Evolutionary conservation across 2,797 vertebrate species (phyloP), one percentile per base, ranked within the genome.

Genomic region (Ceyx erithaca): DNA sequence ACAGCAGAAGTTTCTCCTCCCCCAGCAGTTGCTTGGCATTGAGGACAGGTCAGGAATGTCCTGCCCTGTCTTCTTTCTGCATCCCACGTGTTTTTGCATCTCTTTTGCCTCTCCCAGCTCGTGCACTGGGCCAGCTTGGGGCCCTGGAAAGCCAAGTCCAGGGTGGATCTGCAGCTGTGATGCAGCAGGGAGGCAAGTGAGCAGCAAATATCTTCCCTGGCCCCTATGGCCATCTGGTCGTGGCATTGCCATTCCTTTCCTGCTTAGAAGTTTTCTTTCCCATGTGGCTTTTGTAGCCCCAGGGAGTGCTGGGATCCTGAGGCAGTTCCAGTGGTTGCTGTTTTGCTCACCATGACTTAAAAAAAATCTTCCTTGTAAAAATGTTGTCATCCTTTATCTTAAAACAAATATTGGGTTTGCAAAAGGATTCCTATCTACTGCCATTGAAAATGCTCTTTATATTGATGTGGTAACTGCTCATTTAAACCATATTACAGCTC

Each of bases 401-500:
- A 94, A 96, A 97, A 92, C 89, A 96, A 97, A 93, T 90, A 51
- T 78, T 45, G 49, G 71, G 72, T 85, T 94, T 90, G 91, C 80
- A 92, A 90, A 95, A 92, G 80, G 46, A 70, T 90, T 93, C 79
- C 93, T 79, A 93, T 92, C 79, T 78, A 9, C 78, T 94, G 90
- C 85, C 20, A 51, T 67, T 72, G 95, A 96, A 95, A 97, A 96
- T 92, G 91, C 54, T 95, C 84, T 95, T 96, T 97, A 92, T 96
- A 97, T 96, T 93, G 96, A 96, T 96, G 96, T 73, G 72, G 90
- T 96, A 96, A 97, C 96, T 96, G 91, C 95, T 97, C 96, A 93
- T 97, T 97, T 97, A 96, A 96, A 89, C 92, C 89, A 93, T 93
- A 96, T 96, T 96, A 96, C 93, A 95, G 90, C 92, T 96, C 91